Conservation (phyloP, 1,140 invertebrate species). For the Pomacea maculata region DNA sequence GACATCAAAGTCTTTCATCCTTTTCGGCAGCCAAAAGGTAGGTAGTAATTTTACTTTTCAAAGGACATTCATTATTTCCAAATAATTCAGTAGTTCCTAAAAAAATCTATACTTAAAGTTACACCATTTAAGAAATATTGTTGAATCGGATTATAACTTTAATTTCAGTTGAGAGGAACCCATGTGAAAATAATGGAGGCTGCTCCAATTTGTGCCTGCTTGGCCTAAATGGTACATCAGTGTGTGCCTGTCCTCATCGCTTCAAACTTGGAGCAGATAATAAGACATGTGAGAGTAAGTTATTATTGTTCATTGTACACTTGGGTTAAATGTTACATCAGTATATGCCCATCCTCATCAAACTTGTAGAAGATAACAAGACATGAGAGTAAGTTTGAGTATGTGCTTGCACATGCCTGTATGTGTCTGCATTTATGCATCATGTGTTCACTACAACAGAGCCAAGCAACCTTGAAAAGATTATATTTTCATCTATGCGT, state of each 20-base stretch:
- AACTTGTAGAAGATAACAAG: conserved; percentile 69
- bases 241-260: conserved; percentile 82
- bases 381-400: background rate
- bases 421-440: too few species aligned
- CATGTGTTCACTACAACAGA: too few species aligned
- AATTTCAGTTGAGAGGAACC: conserved; percentile 64
- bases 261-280: conserved; percentile 73
- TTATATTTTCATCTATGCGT: background rate
- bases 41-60: conserved; percentile 10
- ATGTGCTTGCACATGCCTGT: background rate
- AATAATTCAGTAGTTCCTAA: too few species aligned
- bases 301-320: conserved; percentile 64
- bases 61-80: too few species aligned
- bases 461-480: too few species aligned
- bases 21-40: conserved; percentile 74
- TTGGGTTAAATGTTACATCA: conserved; percentile 71
- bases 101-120: too few species aligned
- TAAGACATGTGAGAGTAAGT: conserved; percentile 76
- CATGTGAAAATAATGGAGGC: conserved; percentile 72
- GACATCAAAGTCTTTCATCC: conserved; percentile 86
- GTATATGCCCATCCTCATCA: conserved; percentile 82
- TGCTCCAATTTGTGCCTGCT: conserved; percentile 76
- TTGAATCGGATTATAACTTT: background rate
- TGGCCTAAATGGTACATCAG: conserved; percentile 71
- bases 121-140: too few species aligned